Evolutionary conservation across 2,888 invertebrate species (phyloP).

Genomic region (Eugnorisma glareosa): DNA sequence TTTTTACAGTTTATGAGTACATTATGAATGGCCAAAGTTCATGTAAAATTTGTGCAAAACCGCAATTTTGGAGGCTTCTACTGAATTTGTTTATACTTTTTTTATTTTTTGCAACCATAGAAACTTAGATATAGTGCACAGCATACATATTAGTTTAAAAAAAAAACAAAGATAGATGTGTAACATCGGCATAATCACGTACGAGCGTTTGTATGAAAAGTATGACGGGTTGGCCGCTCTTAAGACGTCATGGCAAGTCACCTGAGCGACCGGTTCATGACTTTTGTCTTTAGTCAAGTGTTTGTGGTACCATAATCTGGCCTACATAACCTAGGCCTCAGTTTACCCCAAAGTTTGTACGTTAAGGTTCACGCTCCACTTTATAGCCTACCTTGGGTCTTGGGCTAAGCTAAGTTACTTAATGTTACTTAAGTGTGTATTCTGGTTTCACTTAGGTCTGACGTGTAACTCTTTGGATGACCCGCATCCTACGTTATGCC

Average conservation of each 20-base stretch:
- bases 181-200: too few species aligned
- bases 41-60: too few species aligned
- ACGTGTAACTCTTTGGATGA: background rate
- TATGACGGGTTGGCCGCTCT: too few species aligned
- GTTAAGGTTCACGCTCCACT: slow-evolving; percentile 19
- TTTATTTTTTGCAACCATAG: too few species aligned
- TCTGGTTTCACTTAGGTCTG: slow-evolving; percentile 25
- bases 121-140: too few species aligned
- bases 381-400: slow-evolving; percentile 17
- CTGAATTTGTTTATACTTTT: too few species aligned
- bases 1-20: too few species aligned
- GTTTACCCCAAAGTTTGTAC: slow-evolving; percentile 19
- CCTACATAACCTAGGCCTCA: background rate
- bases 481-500: background rate
- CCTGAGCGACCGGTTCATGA: background rate
- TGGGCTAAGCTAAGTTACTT: slow-evolving; percentile 5
- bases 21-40: too few species aligned
- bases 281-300: slow-evolving; percentile 12
- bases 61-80: too few species aligned
- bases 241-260: background rate
- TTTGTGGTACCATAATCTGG: slow-evolving; percentile 19
- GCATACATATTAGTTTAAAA: too few species aligned
- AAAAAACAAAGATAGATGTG: too few species aligned
- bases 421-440: slow-evolving; percentile 9
- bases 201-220: too few species aligned